A percentile compares a stretch with the other conserved stretches of the same genome.
Evolutionary conservation across 2,888 invertebrate genomes (phyloP).

Genomic region (Metalampra italica): DNA sequence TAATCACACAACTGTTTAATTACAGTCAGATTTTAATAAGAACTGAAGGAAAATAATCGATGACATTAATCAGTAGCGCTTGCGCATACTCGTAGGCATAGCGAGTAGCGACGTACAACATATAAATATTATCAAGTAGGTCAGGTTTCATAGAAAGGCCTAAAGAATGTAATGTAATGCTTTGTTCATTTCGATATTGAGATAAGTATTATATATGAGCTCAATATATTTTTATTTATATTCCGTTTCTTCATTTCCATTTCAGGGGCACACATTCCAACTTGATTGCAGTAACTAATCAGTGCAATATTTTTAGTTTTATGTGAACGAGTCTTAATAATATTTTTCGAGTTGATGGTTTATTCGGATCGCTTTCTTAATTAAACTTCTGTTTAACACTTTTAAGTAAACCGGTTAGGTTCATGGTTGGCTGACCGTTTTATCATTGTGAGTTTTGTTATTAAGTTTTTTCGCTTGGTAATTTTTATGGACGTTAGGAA

Average conservation of each 20-base stretch:
- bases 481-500: constrained; percentile 16
- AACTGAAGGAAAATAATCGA: neutral
- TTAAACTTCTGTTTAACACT: too few species aligned
- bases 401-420: too few species aligned
- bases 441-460: neutral
- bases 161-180: constrained; percentile 14
- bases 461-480: constrained; percentile 18
- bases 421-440: neutral
- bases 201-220: constrained; percentile 4
- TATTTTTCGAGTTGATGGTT: too few species aligned
- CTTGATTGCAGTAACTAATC: too few species aligned
- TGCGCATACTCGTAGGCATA: too few species aligned
- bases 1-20: neutral
- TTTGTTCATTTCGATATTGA: constrained; percentile 14
- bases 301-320: too few species aligned
- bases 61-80: neutral
- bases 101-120: neutral
- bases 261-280: too few species aligned
- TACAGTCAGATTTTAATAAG: neutral
- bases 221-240: constrained; percentile 2
- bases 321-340: too few species aligned
- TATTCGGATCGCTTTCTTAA: too few species aligned
- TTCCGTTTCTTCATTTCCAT: too few species aligned
- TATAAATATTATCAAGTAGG: constrained; percentile 14
- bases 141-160: constrained; percentile 35